These are phyloP conservation scores for Mustela lutreola DNA, from an alignment of 2,113 vertebrate species.

Conservation along the genomic window DNA sequence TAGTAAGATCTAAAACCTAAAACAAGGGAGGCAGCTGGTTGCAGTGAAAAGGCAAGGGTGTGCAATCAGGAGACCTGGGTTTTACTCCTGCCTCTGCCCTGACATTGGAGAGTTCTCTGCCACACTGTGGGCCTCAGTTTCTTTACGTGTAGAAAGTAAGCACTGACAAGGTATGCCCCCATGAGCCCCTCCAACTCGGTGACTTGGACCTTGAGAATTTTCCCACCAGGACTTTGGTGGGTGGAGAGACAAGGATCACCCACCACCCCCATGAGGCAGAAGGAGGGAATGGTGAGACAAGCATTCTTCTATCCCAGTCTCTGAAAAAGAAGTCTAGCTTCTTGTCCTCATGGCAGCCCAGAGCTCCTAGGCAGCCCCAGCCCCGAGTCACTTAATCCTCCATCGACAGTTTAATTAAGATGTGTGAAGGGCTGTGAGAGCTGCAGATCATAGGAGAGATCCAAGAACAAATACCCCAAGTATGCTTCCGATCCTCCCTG, in stretches of 20 bases:
- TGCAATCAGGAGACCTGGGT: background rate
- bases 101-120: background rate
- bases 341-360: background rate
- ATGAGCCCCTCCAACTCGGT: background rate
- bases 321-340: constrained; percentile 50
- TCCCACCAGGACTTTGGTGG: background rate
- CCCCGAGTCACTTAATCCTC: constrained; percentile 50
- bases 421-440: background rate
- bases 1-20: background rate
- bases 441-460: background rate
- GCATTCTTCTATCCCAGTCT: background rate
- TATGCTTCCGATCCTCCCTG: background rate
- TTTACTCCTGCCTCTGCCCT: background rate
- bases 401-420: constrained; percentile 68
- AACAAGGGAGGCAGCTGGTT: background rate
- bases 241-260: background rate
- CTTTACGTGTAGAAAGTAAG: background rate
- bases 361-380: background rate
- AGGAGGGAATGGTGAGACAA: background rate
- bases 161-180: background rate
- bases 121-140: background rate
- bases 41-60: background rate
- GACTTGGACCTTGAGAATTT: background rate
- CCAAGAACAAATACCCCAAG: constrained; percentile 58
- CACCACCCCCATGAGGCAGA: background rate